Base-by-base conservation (phyloP, 2,797 vertebrate species). In the Hafferia zeledoni region DNA sequence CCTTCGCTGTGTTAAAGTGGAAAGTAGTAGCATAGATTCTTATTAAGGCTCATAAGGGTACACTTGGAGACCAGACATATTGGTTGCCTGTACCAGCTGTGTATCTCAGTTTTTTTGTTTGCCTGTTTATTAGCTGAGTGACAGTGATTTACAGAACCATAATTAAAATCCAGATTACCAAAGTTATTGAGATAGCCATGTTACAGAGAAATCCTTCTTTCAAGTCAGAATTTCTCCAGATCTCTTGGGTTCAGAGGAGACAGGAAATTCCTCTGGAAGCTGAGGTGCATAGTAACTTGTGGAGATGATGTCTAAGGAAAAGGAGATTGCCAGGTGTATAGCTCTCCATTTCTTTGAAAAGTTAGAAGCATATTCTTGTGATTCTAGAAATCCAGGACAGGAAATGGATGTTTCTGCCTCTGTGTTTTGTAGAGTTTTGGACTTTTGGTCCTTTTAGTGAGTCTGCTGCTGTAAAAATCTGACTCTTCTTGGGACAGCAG, bases 141-240 rank as follows among this genome's bases (percentile, higher is more conserved):
- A 24, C 24, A 68, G 8, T 0, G 0, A 49, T 56, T 60, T 60
- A n/a, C 37, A 41, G 31, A 60, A 60, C 3, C 8, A 10, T 14
- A 0, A 27, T 61, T 35, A 25, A 80, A 2, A 16, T 44, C 12
- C 18, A 49, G 28, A 18, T 37, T 52, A 57, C 53, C 5, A 17
- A 56, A 74, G 16, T 52, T 74, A 39, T 33, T 80, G 47, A 83
- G 72, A 28, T 23, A 41, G 8, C 5, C 1, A 5, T 43, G 4
- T 31, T 11, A 3, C 10, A 22, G n/a, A 33, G n/a, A 80, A 84
- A 61, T 61, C 24, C 7, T 89, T 52, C 49, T 89, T 70, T 35
- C 13, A 43, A 46, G 28, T 39, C 33, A 63, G 35, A 65, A 44
- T 52, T 87, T 18, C 9, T 84, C 17, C 33, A 63, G 8, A 23